Conservation (phyloP, 2,888 invertebrate genomes). For the Cheilosia vernalis region DNA sequence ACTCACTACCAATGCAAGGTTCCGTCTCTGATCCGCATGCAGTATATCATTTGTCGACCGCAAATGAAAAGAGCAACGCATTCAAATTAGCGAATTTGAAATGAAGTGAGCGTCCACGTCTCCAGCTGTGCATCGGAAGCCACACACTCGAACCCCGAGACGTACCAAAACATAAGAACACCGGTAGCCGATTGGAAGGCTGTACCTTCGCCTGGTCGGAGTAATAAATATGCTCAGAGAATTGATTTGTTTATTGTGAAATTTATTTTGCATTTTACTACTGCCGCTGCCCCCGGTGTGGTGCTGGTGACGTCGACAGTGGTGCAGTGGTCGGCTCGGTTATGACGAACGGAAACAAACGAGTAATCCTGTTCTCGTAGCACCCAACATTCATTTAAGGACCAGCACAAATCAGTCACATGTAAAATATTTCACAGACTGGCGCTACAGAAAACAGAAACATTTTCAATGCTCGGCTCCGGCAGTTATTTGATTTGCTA, state of each 20-base stretch:
- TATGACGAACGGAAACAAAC: slow-evolving; percentile 8
- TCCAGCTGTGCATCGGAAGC: slow-evolving; percentile 75
- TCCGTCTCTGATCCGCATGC: slow-evolving; percentile 49
- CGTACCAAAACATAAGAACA: slow-evolving; percentile 67
- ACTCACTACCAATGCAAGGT: slow-evolving; percentile 39
- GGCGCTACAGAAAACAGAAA: slow-evolving; percentile 63
- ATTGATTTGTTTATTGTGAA: slow-evolving; percentile 75
- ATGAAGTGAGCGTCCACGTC: slow-evolving; percentile 66
- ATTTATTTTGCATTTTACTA: slow-evolving; percentile 74
- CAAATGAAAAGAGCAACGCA: slow-evolving; percentile 75
- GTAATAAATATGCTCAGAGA: slow-evolving; percentile 74
- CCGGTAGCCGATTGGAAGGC: slow-evolving; percentile 73
- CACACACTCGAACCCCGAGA: slow-evolving; percentile 41
- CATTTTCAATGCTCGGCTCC: slow-evolving; percentile 48
- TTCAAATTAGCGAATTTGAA: slow-evolving; percentile 74
- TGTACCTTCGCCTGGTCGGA: slow-evolving; percentile 64
- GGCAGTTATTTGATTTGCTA: slow-evolving; percentile 72
- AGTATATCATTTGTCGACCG: slow-evolving; percentile 75
- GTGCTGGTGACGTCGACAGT: neutral
- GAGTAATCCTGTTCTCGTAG: slow-evolving; percentile 7
- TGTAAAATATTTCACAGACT: slow-evolving; percentile 69
- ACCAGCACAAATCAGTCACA: slow-evolving; percentile 66
- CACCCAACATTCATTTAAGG: slow-evolving; percentile 32
- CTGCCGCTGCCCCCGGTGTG: neutral
- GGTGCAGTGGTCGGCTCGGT: slow-evolving; percentile 23